These are phyloP conservation scores for Parnassius orleans DNA, from an alignment of 2,888 invertebrate species.

Conservation along the genomic window DNA sequence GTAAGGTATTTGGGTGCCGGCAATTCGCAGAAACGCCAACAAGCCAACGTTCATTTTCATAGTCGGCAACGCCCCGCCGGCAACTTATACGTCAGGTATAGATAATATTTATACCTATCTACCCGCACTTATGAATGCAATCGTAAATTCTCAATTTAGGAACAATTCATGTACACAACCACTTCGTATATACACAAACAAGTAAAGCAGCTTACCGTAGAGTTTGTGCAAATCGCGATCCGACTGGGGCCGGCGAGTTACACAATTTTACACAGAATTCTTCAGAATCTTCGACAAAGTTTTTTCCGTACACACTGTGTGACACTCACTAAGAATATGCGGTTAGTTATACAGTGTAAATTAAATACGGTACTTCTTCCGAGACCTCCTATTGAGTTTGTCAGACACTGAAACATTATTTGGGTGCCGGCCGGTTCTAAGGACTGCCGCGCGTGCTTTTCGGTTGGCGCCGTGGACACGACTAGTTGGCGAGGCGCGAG, in stretches of 20 bases:
- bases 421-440: conserved; percentile 77
- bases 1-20: conserved; percentile 55
- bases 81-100: conserved; percentile 31
- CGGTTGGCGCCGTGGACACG: conserved; percentile 74
- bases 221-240: conserved; percentile 77
- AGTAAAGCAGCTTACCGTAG: conserved; percentile 66
- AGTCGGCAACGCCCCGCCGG: conserved; percentile 68
- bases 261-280: conserved; percentile 80
- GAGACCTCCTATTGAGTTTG: conserved; percentile 79
- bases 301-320: conserved; percentile 81
- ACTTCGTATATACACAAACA: conserved; percentile 31
- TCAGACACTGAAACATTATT: conserved; percentile 81
- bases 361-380: conserved; percentile 78
- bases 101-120: conserved; percentile 36
- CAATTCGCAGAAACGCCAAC: conserved; percentile 63
- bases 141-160: conserved; percentile 22
- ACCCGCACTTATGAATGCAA: conserved; percentile 36
- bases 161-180: conserved; percentile 18
- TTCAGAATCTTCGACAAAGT: conserved; percentile 81
- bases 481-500: conserved; percentile 50
- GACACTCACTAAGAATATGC: conserved; percentile 81
- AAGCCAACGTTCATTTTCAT: conserved; percentile 44
- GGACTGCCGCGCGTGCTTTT: conserved; percentile 75
- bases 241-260: conserved; percentile 74
- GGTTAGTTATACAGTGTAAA: conserved; percentile 77